These are phyloP conservation scores for Willisornis vidua DNA, from an alignment of 2,113 vertebrate species.

Conservation along the genomic window DNA sequence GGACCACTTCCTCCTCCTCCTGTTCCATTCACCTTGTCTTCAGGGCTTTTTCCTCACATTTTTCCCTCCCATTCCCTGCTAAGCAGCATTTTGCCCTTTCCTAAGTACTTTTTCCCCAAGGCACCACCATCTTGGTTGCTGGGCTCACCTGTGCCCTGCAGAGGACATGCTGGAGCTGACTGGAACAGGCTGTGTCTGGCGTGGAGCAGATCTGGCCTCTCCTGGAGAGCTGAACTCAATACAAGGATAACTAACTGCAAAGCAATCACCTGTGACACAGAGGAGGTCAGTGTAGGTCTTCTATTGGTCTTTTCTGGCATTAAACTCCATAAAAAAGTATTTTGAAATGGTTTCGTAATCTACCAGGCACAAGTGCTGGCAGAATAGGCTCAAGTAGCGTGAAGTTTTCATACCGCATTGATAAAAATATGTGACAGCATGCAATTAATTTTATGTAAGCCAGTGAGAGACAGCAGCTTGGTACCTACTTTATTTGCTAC, in stretches of 20 bases:
- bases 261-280: not conserved
- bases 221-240: not conserved
- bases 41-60: not conserved
- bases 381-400: not conserved
- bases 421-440: not conserved
- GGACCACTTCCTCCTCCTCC: not conserved
- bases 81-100: not conserved
- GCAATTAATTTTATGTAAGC: not conserved
- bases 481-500: not conserved
- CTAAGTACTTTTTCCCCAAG: not conserved
- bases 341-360: not conserved
- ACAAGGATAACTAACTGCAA: not conserved
- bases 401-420: not conserved
- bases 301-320: not conserved
- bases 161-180: not conserved
- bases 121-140: not conserved
- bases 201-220: not conserved
- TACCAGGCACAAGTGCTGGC: not conserved
- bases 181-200: not conserved
- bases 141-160: accelerated
- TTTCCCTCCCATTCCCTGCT: not conserved
- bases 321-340: not conserved
- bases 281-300: not conserved
- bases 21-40: not conserved
- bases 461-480: not conserved